Conservation (phyloP, 2,888 invertebrate species). For the Hipparchia semele region DNA sequence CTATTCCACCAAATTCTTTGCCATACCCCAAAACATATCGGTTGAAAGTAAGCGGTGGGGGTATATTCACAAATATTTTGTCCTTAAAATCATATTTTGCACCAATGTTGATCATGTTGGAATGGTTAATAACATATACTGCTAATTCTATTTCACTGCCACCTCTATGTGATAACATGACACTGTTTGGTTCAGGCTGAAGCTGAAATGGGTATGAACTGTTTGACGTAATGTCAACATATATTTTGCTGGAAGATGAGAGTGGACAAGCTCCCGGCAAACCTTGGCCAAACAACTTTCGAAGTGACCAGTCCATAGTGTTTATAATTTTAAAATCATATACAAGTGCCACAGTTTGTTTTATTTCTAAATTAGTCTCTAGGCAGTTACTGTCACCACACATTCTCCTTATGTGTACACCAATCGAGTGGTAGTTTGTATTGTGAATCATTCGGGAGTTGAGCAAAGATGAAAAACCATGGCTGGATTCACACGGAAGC, state of each 20-base stretch:
- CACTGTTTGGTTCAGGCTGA: conserved; percentile 83
- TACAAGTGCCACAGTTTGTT: conserved; percentile 93
- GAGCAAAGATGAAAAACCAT: conserved; percentile 93
- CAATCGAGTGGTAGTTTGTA: conserved; percentile 95
- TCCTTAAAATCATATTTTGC: conserved; percentile 79
- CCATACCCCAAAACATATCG: conserved; percentile 95
- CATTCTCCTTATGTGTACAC: conserved; percentile 91
- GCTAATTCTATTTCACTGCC: conserved; percentile 87
- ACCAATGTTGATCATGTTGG: conserved; percentile 87
- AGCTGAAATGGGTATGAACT: conserved; percentile 85
- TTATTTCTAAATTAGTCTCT: conserved; percentile 88
- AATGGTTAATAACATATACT: conserved; percentile 86
- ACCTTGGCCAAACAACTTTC: conserved; percentile 93
- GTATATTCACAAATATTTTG: conserved; percentile 76
- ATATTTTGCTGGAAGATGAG: conserved; percentile 89
- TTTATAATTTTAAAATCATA: conserved; percentile 89
- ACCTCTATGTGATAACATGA: conserved; percentile 85
- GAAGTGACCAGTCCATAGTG: conserved; percentile 92
- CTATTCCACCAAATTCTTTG: conserved; percentile 95
- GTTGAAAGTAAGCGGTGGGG: conserved; percentile 89
- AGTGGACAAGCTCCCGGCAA: conserved; percentile 92
- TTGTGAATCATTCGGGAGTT: conserved; percentile 96
- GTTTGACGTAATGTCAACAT: conserved; percentile 89
- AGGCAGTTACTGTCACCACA: conserved; percentile 85
- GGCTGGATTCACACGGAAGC: conserved; percentile 95